phyloP scores from a whole-genome alignment of 2,888 invertebrate genomes.

The Neria commutata region DNA sequence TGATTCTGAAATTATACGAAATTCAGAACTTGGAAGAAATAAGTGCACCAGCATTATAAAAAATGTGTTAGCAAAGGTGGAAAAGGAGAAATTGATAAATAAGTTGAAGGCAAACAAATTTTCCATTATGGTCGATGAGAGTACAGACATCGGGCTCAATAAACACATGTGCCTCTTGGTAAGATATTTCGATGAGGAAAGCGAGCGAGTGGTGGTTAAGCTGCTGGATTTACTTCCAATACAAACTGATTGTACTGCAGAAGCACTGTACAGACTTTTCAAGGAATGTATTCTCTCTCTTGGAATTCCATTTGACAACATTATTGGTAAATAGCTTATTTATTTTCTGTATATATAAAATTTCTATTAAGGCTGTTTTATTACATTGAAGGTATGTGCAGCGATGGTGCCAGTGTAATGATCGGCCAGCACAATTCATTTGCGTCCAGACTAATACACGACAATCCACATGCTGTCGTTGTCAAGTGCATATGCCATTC shows the following conservation, averaged over 20 bases:
- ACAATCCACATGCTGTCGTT: background rate
- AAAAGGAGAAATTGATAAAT: too few relatives aligned
- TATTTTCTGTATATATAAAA: background rate
- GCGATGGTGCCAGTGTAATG: too few relatives aligned
- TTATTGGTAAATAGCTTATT: background rate
- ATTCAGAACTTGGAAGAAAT: too few relatives aligned
- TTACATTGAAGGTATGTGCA: background rate
- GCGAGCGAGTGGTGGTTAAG: background rate
- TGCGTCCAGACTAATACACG: background rate
- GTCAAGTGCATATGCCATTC: constrained; percentile 5
- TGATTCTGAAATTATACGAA: too few relatives aligned
- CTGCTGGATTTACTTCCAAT: too few relatives aligned
- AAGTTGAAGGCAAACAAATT: constrained; percentile 3
- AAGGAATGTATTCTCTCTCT: background rate
- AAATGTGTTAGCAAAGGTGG: too few relatives aligned
- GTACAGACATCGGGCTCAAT: constrained; percentile 5
- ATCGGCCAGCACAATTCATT: too few relatives aligned
- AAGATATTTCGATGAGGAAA: constrained; percentile 5
- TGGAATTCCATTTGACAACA: constrained; percentile 6
- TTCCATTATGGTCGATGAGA: constrained; percentile 8
- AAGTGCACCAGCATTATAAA: too few relatives aligned
- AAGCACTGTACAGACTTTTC: background rate
- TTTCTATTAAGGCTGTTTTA: background rate
- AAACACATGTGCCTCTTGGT: constrained; percentile 5
- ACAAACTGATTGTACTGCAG: background rate